Percentiles rank a stretch among this genome's conserved stretches.
phyloP scores from a whole-genome alignment of 2,888 invertebrate species.

The Argyra leucocephala region DNA sequence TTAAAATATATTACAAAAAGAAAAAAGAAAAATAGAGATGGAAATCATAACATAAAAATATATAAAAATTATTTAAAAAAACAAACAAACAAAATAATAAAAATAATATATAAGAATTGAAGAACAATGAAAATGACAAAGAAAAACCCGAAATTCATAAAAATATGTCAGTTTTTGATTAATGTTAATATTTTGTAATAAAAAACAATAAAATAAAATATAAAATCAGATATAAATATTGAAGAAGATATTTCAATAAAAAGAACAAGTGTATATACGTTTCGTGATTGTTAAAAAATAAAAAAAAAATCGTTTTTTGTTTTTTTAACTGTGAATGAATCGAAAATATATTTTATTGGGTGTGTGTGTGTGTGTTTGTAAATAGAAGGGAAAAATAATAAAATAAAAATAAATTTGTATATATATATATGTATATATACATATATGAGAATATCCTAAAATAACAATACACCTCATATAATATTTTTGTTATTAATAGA shows the following conservation, averaged over 20 bases:
- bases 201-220: background rate
- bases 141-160: background rate
- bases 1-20: background rate
- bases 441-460: too few relatives aligned
- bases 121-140: background rate
- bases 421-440: too few relatives aligned
- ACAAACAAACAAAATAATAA: background rate
- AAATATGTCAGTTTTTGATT: conserved; percentile 4
- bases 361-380: too few relatives aligned
- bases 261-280: background rate
- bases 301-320: too few relatives aligned
- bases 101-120: background rate
- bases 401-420: too few relatives aligned
- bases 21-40: background rate
- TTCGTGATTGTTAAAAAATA: background rate
- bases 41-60: background rate
- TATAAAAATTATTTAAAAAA: background rate
- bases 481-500: too few relatives aligned
- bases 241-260: too few relatives aligned
- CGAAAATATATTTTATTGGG: too few relatives aligned
- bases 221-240: background rate
- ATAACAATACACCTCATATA: too few relatives aligned
- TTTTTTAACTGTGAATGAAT: too few relatives aligned
- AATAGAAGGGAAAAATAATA: too few relatives aligned
- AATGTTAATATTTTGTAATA: conserved; percentile 6